Conservation (phyloP, 35 echinoderm and acorn worm species). For the Acanthaster planci region DNA sequence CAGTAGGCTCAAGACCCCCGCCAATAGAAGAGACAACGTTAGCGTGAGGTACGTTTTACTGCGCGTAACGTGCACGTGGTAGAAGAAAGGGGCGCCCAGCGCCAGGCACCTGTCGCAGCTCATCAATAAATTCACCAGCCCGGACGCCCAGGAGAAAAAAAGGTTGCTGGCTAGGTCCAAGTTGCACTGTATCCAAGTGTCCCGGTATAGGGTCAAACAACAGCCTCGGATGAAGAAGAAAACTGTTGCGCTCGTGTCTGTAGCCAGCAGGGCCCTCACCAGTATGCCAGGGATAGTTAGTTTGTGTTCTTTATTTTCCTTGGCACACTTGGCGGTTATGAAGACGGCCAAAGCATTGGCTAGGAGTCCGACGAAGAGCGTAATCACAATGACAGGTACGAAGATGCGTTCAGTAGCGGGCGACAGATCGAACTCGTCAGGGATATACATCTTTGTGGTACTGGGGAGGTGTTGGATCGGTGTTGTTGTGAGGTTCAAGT, state of each 20-base stretch:
- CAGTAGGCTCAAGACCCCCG: background rate
- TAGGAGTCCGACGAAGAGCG: slow-evolving; percentile 17
- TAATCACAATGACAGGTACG: background rate
- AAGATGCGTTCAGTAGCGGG: background rate
- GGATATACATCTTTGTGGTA: slow-evolving; percentile 18
- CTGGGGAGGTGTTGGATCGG: background rate
- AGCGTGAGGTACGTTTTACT: slow-evolving; percentile 45
- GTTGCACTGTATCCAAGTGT: slow-evolving; percentile 39
- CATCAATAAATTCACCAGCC: slow-evolving; percentile 53
- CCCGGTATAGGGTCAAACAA: slow-evolving; percentile 33
- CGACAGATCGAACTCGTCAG: slow-evolving; percentile 25
- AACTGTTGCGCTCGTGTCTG: slow-evolving; percentile 34
- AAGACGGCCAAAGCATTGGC: slow-evolving; percentile 42
- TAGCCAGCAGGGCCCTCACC: slow-evolving; percentile 29
- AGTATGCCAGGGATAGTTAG: slow-evolving; percentile 28
- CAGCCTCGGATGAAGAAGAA: slow-evolving; percentile 51
- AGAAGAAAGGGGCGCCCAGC: slow-evolving; percentile 46
- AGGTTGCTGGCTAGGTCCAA: slow-evolving; percentile 39
- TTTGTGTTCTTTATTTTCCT: background rate
- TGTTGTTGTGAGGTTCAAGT: background rate
- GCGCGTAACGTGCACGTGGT: slow-evolving; percentile 46
- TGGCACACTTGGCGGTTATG: slow-evolving; percentile 17
- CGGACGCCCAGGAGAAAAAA: slow-evolving; percentile 61
- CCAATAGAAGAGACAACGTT: background rate
- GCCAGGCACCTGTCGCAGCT: slow-evolving; percentile 57